These are phyloP conservation scores for Picus viridis DNA, from an alignment of 2,797 vertebrate genomes.

Conservation along the genomic window DNA sequence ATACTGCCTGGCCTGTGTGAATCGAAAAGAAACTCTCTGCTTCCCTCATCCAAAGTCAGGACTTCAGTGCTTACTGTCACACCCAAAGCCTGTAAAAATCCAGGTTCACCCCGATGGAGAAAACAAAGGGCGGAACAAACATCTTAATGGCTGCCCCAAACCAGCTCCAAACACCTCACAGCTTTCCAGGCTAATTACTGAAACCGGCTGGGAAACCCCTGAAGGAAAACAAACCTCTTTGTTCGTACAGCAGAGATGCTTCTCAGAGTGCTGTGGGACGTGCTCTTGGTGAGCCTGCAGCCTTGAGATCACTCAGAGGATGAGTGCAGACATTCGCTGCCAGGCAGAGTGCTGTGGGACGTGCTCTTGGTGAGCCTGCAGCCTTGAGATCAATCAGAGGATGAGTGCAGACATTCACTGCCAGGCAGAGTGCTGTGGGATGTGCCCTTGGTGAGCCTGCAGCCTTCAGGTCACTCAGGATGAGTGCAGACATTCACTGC, in stretches of 20 bases:
- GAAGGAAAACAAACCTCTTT: neutral
- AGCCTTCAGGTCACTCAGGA: no score
- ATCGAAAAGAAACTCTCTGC: neutral
- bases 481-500: no score
- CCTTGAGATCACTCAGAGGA: neutral
- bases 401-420: neutral
- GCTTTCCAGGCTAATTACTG: neutral
- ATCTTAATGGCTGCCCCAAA: neutral
- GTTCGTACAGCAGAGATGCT: neutral
- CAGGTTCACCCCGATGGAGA: neutral
- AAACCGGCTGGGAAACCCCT: neutral
- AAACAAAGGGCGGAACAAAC: neutral
- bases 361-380: accelerated
- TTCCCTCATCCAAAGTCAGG: neutral
- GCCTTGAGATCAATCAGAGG: neutral
- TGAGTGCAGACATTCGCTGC: no score
- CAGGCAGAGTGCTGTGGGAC: neutral
- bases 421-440: neutral
- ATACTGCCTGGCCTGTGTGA: neutral
- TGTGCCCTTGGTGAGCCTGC: no score
- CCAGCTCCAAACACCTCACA: neutral
- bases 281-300: accelerated
- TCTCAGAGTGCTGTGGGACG: neutral
- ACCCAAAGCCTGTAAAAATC: neutral
- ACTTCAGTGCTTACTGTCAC: neutral